Conservation (phyloP, 2,797 vertebrate genomes). For the Notolepis coatsorum region DNA sequence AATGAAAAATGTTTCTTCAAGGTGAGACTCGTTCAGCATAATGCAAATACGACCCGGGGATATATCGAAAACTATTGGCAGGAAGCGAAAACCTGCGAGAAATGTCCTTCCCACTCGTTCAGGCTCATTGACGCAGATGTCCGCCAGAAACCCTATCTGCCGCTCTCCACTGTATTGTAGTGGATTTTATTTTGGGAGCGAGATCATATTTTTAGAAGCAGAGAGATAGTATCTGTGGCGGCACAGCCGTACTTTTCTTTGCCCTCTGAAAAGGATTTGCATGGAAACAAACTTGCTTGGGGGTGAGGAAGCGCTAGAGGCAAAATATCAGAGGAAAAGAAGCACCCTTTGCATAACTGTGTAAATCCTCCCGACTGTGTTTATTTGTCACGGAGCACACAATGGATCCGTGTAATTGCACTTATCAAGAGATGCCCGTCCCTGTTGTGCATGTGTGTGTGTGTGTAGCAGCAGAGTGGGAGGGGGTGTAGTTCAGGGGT, state of each 20-base stretch:
- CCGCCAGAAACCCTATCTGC: too few relatives aligned
- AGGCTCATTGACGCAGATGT: too few relatives aligned
- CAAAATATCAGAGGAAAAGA: neutral
- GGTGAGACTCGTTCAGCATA: too few relatives aligned
- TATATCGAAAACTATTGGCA: too few relatives aligned
- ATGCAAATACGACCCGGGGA: too few relatives aligned
- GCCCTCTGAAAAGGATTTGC: neutral
- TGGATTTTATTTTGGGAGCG: neutral
- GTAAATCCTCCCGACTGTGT: conserved; percentile 5
- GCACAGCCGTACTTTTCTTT: neutral
- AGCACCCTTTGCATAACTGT: conserved; percentile 28
- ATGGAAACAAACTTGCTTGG: conserved; percentile 5
- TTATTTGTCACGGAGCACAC: conserved; percentile 35
- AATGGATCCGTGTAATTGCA: conserved; percentile 24
- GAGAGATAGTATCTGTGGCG: neutral
- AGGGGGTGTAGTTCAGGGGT: conserved; percentile 62
- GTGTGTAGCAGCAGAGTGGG: conserved; percentile 44
- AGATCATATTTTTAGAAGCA: neutral
- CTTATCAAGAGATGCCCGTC: too few relatives aligned
- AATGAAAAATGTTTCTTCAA: too few relatives aligned
- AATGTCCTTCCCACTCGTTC: too few relatives aligned
- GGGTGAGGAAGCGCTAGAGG: neutral
- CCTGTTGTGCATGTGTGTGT: conserved; percentile 20
- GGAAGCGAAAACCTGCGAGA: too few relatives aligned
- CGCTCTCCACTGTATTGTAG: neutral